These are phyloP conservation scores for Melinopterus prodromus DNA, from an alignment of 2,888 invertebrate species.

Conservation along the genomic window DNA sequence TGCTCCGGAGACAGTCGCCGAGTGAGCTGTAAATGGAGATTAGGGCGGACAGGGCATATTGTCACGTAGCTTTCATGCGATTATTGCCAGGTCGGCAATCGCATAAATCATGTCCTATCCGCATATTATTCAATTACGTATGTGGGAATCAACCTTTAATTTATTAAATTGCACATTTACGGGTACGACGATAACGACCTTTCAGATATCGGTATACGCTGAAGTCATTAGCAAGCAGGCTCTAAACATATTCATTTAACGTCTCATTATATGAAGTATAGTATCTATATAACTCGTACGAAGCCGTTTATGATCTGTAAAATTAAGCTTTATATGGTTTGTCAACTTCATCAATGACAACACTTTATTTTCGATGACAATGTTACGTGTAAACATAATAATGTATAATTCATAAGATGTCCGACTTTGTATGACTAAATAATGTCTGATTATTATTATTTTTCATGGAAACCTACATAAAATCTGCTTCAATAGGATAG, in stretches of 20 bases:
- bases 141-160: slow-evolving; percentile 4
- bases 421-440: neutral
- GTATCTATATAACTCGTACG: no score
- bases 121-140: neutral
- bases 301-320: no score
- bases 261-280: neutral
- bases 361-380: neutral
- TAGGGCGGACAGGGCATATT: neutral
- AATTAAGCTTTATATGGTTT: neutral
- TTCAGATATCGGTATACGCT: neutral
- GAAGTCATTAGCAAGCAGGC: neutral
- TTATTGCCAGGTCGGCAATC: neutral
- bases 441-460: neutral
- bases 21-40: neutral
- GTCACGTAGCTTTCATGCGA: slow-evolving; percentile 4
- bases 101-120: neutral
- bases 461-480: neutral
- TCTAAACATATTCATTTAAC: no score
- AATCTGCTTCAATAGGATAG: neutral
- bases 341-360: neutral
- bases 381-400: neutral
- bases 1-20: neutral
- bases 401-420: neutral
- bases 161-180: neutral
- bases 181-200: neutral